These are phyloP conservation scores for Caenorhabditis parvicauda DNA, from an alignment of 2,888 invertebrate genomes.

Conservation along the genomic window DNA sequence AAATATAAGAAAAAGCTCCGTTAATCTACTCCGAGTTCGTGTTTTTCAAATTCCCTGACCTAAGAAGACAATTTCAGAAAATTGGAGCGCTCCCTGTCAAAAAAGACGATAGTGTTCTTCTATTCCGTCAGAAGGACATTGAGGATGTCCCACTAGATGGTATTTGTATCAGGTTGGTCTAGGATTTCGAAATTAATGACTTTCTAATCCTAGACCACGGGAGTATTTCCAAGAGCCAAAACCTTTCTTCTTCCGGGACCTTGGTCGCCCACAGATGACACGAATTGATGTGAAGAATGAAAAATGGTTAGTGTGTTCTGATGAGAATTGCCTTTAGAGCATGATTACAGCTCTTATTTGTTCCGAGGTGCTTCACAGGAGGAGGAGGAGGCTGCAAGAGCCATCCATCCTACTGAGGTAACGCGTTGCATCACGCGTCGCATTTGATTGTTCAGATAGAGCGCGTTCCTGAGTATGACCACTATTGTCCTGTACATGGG, in stretches of 20 bases:
- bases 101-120: constrained; percentile 32
- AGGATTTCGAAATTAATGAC: background rate
- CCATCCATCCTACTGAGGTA: constrained; percentile 25
- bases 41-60: background rate
- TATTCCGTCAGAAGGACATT: constrained; percentile 29
- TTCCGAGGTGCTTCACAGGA: constrained; percentile 44
- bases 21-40: constrained; percentile 39
- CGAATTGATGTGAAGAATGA: constrained; percentile 31
- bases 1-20: constrained; percentile 48
- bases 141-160: constrained; percentile 37
- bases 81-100: constrained; percentile 43
- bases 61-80: constrained; percentile 16
- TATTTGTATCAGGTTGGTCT: constrained; percentile 18
- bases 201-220: constrained; percentile 29
- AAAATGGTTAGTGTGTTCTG: constrained; percentile 44
- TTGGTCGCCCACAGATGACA: constrained; percentile 30
- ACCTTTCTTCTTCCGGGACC: constrained; percentile 34
- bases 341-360: constrained; percentile 44
- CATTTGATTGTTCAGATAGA: no score
- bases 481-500: constrained; percentile 60
- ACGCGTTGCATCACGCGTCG: background rate
- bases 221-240: constrained; percentile 44
- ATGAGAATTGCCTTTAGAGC: background rate
- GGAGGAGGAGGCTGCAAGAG: constrained; percentile 21
- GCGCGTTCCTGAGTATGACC: constrained; percentile 54